Conservation (phyloP, 2,113 vertebrate genomes). For the Crotalus helleri region DNA sequence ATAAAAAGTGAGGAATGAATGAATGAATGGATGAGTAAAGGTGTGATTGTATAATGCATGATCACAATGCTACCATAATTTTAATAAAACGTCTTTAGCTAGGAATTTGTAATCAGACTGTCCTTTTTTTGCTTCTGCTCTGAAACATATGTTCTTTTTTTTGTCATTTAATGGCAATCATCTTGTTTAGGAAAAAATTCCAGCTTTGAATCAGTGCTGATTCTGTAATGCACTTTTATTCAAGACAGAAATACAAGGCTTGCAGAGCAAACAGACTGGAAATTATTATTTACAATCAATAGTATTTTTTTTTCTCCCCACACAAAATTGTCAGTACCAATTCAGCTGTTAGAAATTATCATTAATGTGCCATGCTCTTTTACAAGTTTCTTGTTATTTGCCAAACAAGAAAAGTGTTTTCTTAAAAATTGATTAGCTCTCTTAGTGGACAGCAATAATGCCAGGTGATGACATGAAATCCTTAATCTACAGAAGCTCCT, state of each 20-base stretch:
- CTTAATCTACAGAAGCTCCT: background rate
- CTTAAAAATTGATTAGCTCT: background rate
- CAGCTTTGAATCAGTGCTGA: background rate
- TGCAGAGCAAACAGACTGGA: background rate
- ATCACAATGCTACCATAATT: background rate
- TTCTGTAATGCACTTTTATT: background rate
- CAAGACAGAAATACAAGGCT: background rate
- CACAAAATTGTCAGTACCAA: background rate
- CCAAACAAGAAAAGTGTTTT: background rate
- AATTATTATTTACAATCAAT: constrained; percentile 13
- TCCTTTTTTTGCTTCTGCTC: background rate
- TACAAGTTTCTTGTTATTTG: background rate
- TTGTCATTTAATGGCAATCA: background rate
- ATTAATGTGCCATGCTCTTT: background rate
- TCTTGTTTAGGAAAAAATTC: background rate
- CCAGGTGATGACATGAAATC: background rate
- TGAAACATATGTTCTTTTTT: background rate
- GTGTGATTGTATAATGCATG: background rate
- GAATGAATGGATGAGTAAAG: background rate
- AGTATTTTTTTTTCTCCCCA: constrained; percentile 2
- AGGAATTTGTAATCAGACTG: background rate
- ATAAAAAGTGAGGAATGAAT: background rate
- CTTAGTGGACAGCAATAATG: background rate
- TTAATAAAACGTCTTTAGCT: background rate
- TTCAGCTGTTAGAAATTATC: background rate